phyloP scores from a whole-genome alignment of 2,888 invertebrate genomes.

The Plagodis pulveraria region DNA sequence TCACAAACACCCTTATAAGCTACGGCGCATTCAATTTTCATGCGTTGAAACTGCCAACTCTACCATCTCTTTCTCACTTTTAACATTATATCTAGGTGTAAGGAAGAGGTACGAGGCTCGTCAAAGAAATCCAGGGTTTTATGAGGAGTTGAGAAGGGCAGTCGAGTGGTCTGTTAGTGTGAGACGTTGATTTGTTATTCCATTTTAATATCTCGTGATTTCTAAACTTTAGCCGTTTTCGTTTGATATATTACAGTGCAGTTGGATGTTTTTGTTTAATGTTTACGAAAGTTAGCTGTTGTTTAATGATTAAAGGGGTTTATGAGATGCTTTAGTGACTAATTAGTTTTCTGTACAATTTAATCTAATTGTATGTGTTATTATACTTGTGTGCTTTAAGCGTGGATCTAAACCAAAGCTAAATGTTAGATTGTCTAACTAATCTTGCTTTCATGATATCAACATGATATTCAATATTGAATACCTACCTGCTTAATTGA shows the following conservation, averaged over 20 bases:
- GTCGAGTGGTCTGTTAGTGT: constrained; percentile 59
- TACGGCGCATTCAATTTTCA: constrained; percentile 70
- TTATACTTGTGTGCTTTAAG: no score
- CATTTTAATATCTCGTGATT: constrained; percentile 49
- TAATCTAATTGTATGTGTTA: not conserved
- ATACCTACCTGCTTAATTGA: no score
- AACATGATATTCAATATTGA: no score
- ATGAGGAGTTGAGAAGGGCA: constrained; percentile 49
- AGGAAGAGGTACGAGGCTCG: constrained; percentile 45
- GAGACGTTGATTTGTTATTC: constrained; percentile 59
- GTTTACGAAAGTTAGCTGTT: constrained; percentile 7
- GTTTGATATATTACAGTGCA: constrained; percentile 7
- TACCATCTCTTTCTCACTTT: constrained; percentile 35
- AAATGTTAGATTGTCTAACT: no score
- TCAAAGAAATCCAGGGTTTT: constrained; percentile 62
- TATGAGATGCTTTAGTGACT: constrained; percentile 7
- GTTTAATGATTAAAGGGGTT: constrained; percentile 4
- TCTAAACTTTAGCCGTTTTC: constrained; percentile 21
- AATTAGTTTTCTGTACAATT: constrained; percentile 15
- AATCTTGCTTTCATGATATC: no score
- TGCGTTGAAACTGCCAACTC: constrained; percentile 39
- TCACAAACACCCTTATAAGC: constrained; percentile 70
- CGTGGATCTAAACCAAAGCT: no score
- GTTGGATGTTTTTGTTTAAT: constrained; percentile 10
- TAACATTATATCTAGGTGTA: constrained; percentile 11